Evolutionary conservation across 2,888 invertebrate species (phyloP), one percentile per base, ranked within the genome.

Genomic region (Eristalis pertinax): DNA sequence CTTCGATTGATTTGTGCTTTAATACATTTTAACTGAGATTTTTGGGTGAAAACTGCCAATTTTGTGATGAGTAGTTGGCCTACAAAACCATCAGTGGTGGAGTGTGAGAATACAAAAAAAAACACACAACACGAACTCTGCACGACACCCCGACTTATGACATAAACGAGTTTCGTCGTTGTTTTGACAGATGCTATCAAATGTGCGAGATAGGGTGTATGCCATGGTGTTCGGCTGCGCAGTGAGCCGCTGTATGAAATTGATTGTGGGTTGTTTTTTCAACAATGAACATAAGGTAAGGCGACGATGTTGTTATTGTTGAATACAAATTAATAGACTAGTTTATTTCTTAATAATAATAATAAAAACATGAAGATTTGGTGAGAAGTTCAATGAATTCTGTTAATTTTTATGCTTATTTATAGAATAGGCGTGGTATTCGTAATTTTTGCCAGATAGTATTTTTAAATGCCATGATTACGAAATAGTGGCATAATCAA

Each of bases 1-100:
- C 26, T 2, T 22, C 8, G 11, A 38, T 32, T 50, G 7, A 22
- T 24, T 29, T 76, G 26, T 62, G 68, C 67, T 83, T 79, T 84
- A 87, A 69, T 76, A 76, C 87, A 87, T 87, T 67, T 63, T 87
- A 60, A 50, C 10, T 22, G 24, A 56, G 41, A 76, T 43, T 72
- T 72, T 72, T 65, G 0, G 65, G 38, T 19, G 62, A 26, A 74
- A 74, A 74, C 62, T 69, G 74, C 68, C 75, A 65, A 82, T 60
- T 32, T 70, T 62, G 29, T 24, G 43, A 56, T 32, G 64, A 13
- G 58, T 67, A 19, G 26, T 69, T 76, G 82, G 76, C 76, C 60
- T 58, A 72, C 32, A 72, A 82, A 82, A 70, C 60, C 72, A 65
- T 72, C 65, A 65, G 38, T 19, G 43, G 60, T 24, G 75, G 65